A percentile compares a stretch with the other conserved stretches of the same genome.
Conservation (phyloP, 2,888 invertebrate species). For the Therioaphis trifolii region DNA sequence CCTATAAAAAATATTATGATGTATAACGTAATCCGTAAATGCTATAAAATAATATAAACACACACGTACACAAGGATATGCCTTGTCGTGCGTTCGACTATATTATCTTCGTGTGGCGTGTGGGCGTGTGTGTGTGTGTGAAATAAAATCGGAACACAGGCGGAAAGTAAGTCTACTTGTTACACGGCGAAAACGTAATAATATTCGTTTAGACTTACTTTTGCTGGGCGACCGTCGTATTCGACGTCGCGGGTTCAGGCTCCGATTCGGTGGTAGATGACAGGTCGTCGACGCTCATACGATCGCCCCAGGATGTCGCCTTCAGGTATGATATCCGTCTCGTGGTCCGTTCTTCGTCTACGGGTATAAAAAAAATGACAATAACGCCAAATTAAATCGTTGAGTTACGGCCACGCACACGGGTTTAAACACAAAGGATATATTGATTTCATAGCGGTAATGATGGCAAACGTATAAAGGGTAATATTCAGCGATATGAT, state of each 20-base stretch:
- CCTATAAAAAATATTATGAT: not conserved
- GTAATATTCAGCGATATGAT: no score
- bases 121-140: not conserved
- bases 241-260: constrained; percentile 66
- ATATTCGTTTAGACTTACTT: constrained; percentile 35
- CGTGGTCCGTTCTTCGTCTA: constrained; percentile 85
- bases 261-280: constrained; percentile 75
- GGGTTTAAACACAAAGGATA: not conserved
- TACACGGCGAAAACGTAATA: no score
- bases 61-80: not conserved
- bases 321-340: constrained; percentile 93
- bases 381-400: not conserved
- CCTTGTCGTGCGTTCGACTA: not conserved
- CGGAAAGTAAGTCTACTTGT: no score
- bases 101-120: not conserved
- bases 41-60: not conserved
- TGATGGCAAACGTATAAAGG: not conserved
- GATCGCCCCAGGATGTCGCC: constrained; percentile 84
- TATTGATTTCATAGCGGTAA: no score
- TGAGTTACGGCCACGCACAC: not conserved
- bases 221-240: constrained; percentile 2
- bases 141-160: no score
- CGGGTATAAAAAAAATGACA: constrained; percentile 69
- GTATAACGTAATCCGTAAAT: not conserved
- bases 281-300: constrained; percentile 81